Evolutionary conservation across 2,113 vertebrate species (phyloP), one percentile per base, ranked within the genome.

Genomic region (Gopherus evgoodei): DNA sequence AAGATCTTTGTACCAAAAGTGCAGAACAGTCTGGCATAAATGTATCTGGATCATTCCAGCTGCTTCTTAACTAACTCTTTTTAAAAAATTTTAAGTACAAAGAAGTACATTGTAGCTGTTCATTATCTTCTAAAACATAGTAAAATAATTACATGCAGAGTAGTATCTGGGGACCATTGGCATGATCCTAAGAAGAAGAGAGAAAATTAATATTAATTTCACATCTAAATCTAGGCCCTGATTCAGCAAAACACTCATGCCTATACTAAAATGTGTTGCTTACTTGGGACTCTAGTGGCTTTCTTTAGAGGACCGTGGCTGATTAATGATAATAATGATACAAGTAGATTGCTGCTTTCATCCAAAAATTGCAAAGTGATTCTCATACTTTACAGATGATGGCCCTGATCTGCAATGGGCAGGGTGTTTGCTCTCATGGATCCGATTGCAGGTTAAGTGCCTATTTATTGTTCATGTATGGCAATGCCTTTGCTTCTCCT

Each of bases 331-430:
- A 83, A 69, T 52, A 72, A 53, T 25, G 35, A 88, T 44, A 88
- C 86, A 96, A 88, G 35, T 44, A 75, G 14, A 92, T 88, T 84
- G 89, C 88, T 92, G 90, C 89, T 97, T 72, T 72, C 65, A 72
- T 22, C 19, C 91, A 96, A 14, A 88, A 79, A 78, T 96, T 42
- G 54, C 78, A 84, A 90, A 89, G 88, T 35, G 49, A 56, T 84
- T 93, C 95, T 92, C 42, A 8, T 76, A 53, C 27, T 86, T 83
- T 22, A 42, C 16, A 85, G 8, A 76, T 24, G 22, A 76, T 76
- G 42, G 38, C 8, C 16, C 57, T 75, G 53, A 53, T 59, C 90
- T 53, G 81, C 81, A 89, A 88, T 53, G 50, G 83, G 65, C 19
- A 72, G 19, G 65, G n/a, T 72, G 31, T 72, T n/a, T 38, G 65